Conservation (phyloP, 2,113 vertebrate species). For the Haplochromis burtoni region DNA sequence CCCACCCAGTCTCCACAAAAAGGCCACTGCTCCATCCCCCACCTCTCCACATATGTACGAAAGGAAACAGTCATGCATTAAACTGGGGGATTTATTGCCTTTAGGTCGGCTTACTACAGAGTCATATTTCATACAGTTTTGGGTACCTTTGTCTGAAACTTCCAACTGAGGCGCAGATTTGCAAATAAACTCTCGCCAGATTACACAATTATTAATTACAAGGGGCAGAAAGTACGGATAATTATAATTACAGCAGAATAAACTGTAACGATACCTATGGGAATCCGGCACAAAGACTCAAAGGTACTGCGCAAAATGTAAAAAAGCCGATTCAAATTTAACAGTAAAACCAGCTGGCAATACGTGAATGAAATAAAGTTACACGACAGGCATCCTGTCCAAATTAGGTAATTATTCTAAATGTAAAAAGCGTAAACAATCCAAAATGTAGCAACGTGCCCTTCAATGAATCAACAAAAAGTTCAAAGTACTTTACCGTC, state of each 20-base stretch:
- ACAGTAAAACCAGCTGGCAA: neutral
- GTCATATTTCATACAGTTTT: conserved; percentile 67
- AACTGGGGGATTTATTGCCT: conserved; percentile 88
- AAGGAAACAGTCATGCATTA: conserved; percentile 92
- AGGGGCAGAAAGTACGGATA: neutral
- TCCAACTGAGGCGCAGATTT: neutral
- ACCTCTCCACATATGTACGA: conserved; percentile 79
- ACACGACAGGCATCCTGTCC: neutral
- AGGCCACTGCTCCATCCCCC: conserved; percentile 72
- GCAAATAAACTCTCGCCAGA: neutral
- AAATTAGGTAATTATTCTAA: neutral
- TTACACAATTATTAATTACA: neutral
- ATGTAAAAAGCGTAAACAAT: neutral
- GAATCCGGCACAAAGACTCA: neutral
- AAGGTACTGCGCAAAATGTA: neutral
- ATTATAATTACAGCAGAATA: neutral
- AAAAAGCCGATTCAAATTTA: neutral
- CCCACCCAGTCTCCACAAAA: conserved; percentile 55
- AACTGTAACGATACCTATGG: neutral
- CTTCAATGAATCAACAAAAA: neutral
- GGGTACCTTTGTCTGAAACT: conserved; percentile 47
- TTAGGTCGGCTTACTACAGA: conserved; percentile 75
- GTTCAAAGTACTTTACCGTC: neutral
- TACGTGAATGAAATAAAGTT: neutral
- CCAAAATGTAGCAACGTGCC: neutral